Evolutionary conservation across 2,888 invertebrate genomes (phyloP).

Genomic region (Xestia xanthographa): DNA sequence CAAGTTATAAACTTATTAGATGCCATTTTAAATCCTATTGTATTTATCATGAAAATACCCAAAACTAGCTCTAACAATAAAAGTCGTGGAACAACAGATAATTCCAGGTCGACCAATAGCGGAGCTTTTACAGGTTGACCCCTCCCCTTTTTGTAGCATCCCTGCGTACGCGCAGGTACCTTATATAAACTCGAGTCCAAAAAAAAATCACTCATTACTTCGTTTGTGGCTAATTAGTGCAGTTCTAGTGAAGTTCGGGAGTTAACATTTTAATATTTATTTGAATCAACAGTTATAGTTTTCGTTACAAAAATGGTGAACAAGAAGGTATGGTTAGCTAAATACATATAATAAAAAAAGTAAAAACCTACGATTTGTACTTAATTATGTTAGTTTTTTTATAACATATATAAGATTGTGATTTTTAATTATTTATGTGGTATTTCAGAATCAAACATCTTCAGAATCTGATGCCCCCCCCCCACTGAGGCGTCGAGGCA

Average conservation of each 20-base stretch:
- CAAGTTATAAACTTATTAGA: constrained; percentile 46
- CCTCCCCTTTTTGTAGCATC: constrained; percentile 48
- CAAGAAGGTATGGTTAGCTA: constrained; percentile 20
- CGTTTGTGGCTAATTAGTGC: constrained; percentile 15
- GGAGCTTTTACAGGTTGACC: not conserved
- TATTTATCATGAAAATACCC: not conserved
- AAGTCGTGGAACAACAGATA: constrained; percentile 22
- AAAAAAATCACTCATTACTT: constrained; percentile 19
- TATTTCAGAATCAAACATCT: constrained; percentile 20
- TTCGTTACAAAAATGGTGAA: constrained; percentile 30
- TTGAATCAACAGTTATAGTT: not conserved
- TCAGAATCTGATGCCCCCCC: constrained; percentile 9
- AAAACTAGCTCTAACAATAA: constrained; percentile 2
- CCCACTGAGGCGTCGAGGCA: constrained; percentile 69
- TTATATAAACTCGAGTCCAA: constrained; percentile 24
- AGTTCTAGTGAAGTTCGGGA: not conserved
- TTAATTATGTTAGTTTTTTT: too few relatives aligned
- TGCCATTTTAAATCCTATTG: constrained; percentile 38
- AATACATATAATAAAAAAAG: too few relatives aligned
- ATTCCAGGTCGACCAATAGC: constrained; percentile 10
- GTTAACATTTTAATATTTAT: not conserved
- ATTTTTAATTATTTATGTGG: not conserved
- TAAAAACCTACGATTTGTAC: too few relatives aligned
- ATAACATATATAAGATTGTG: too few relatives aligned
- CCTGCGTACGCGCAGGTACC: constrained; percentile 56